A percentile compares a stretch with the other conserved stretches of the same genome.
phyloP scores from a whole-genome alignment of 2,113 vertebrate species.

The Hiodon alosoides region DNA sequence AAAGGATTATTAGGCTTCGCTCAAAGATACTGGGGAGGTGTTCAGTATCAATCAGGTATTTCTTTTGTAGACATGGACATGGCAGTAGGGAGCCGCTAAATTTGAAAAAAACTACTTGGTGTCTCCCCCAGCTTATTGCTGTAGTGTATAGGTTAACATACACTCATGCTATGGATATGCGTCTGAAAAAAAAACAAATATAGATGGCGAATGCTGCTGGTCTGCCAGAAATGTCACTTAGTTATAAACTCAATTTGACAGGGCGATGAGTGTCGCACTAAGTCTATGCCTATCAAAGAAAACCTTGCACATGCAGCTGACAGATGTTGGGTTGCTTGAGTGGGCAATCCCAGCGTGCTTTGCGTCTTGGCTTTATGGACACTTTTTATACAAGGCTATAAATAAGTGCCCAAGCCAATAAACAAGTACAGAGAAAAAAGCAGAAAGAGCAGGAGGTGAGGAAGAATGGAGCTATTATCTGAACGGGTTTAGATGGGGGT shows the following conservation, averaged over 20 bases:
- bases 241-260: constrained; percentile 27
- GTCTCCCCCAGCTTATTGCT: background rate
- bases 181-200: constrained; percentile 9
- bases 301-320: constrained; percentile 76
- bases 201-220: background rate
- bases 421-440: constrained; percentile 66
- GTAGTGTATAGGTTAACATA: background rate
- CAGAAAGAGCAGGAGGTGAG: constrained; percentile 74
- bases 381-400: constrained; percentile 63
- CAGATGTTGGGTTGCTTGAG: constrained; percentile 73
- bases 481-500: constrained; percentile 64
- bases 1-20: constrained; percentile 62
- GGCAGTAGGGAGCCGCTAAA: constrained; percentile 36
- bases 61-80: constrained; percentile 83
- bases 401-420: constrained; percentile 79
- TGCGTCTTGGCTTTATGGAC: constrained; percentile 74
- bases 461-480: constrained; percentile 76
- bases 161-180: background rate
- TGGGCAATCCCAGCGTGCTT: constrained; percentile 76
- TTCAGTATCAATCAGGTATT: constrained; percentile 80
- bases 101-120: background rate
- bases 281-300: constrained; percentile 81
- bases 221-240: constrained; percentile 19
- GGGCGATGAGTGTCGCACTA: constrained; percentile 16
- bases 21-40: constrained; percentile 74